Conservation (phyloP, 2,797 vertebrate species). For the Mormyrops attenuatus region DNA sequence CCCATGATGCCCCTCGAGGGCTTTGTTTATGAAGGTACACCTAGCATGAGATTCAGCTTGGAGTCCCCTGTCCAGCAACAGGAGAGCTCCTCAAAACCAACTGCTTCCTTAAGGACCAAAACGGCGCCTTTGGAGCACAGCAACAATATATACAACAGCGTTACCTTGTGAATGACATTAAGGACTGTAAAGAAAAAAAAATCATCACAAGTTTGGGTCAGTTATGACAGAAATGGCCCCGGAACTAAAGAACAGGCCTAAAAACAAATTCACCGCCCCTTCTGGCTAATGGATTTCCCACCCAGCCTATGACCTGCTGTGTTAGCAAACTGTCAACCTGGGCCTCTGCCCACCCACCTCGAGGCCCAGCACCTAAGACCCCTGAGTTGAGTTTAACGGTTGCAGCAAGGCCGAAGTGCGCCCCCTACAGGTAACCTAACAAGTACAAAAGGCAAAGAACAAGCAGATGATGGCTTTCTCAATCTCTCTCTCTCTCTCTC, state of each 20-base stretch:
- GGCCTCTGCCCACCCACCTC: neutral
- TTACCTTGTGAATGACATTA: neutral
- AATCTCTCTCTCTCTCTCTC: neutral
- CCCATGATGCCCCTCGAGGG: neutral
- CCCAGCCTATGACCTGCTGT: neutral
- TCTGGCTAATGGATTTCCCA: neutral
- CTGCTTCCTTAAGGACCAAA: neutral
- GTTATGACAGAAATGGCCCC: neutral
- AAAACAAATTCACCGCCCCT: neutral
- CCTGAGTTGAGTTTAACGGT: neutral
- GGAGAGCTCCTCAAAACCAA: neutral
- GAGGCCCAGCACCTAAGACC: neutral
- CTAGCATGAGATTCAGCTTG: neutral
- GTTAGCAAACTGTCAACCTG: neutral
- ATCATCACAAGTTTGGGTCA: neutral
- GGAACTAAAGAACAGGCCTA: neutral
- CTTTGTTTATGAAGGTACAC: neutral
- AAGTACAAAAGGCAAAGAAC: neutral
- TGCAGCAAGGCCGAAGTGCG: neutral
- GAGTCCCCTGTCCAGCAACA: neutral
- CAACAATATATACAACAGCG: neutral
- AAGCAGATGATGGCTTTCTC: neutral
- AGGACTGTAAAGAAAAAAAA: neutral
- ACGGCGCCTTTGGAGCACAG: neutral
- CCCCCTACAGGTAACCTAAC: neutral